Evolutionary conservation across 1,140 invertebrate genomes (phyloP).

Genomic region (Drosophila bipectinata): DNA sequence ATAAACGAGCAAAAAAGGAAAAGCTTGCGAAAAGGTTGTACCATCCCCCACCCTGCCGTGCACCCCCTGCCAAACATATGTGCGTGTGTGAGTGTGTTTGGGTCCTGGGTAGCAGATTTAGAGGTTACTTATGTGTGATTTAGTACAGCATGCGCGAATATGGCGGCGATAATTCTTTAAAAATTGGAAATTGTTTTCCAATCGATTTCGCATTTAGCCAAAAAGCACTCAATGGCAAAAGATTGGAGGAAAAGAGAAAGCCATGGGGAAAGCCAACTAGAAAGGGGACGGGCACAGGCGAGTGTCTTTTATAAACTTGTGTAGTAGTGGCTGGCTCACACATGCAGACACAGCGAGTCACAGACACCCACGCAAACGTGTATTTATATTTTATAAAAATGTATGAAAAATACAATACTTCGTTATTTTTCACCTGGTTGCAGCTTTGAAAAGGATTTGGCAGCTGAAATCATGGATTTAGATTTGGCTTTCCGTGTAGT

Average conservation of each 20-base stretch:
- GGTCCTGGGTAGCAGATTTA: constrained; percentile 79
- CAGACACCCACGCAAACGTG: constrained; percentile 6
- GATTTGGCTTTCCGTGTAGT: constrained; percentile 54
- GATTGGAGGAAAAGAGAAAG: constrained; percentile 1
- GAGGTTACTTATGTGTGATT: constrained; percentile 84
- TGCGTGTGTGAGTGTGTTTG: neutral
- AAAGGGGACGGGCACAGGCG: constrained; percentile 11
- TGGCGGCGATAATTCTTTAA: constrained; percentile 84
- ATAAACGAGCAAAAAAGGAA: constrained; percentile 77
- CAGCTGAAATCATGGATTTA: constrained; percentile 72
- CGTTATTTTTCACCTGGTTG: constrained; percentile 75
- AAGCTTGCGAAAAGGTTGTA: constrained; percentile 69
- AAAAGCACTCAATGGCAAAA: constrained; percentile 64
- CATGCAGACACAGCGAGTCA: neutral
- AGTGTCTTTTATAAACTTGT: constrained; percentile 66
- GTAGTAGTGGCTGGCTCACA: constrained; percentile 23
- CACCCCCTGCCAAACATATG: constrained; percentile 1
- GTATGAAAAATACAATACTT: constrained; percentile 61
- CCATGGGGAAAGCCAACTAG: neutral
- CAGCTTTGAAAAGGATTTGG: constrained; percentile 75
- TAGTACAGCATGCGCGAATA: constrained; percentile 83
- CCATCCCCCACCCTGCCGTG: neutral
- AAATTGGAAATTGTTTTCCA: constrained; percentile 84
- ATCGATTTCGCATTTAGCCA: constrained; percentile 84
- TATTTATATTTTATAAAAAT: constrained; percentile 60